Base-by-base conservation (phyloP, 2,797 vertebrate genomes). In the Danio choprae region DNA sequence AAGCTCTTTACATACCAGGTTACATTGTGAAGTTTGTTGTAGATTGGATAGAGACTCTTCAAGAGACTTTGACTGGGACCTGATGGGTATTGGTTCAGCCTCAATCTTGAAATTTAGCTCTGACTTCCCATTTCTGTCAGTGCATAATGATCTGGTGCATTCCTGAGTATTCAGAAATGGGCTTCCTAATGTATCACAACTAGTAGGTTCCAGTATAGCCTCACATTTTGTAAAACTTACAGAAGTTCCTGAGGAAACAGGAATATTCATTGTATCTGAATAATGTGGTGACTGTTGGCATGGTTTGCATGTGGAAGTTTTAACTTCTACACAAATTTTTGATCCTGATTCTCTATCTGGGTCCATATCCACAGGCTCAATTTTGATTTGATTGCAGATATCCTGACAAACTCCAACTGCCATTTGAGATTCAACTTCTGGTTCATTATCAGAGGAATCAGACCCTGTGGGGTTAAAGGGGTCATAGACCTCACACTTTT, bases 391-490 rank as follows among this genome's bases (percentile, higher is more conserved):
- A 58, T n/a, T 18, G 22, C 38, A n/a, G 18, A 12, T 41, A 59
- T 12, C 76, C 80, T 83, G 50, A 77, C 62, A 50, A 74, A 59
- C 63, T 84, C 68, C 64, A 86, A 48, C 12, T 67, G 62, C 16
- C 43, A 58, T 4, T 69, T 65, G 81, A 44, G 59, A 15, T 38
- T 18, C 22, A 65, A 53, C 62, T 59, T 92, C 90, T 0, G 60
- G 71, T 80, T 92, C 92, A 5, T 82, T 91, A 48, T 90, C 92
- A 0, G 94, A 92, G 0, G 97, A 96, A 85, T 98, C 97, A 0
- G 98, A 99, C 43, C 95, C 92, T 0, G 98, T 99, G 65, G 98
- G 98, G 81, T 99, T 93, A 87, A 96, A 99, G 43, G 98, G 98
- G 89, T 99, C 98, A 2, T 99, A 99, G 38, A 97, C 95, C 76